A percentile compares a stretch with the other conserved stretches of the same genome.
These are phyloP conservation scores for Eriocheir sinensis DNA, from an alignment of 1,140 invertebrate genomes.

Conservation along the genomic window DNA sequence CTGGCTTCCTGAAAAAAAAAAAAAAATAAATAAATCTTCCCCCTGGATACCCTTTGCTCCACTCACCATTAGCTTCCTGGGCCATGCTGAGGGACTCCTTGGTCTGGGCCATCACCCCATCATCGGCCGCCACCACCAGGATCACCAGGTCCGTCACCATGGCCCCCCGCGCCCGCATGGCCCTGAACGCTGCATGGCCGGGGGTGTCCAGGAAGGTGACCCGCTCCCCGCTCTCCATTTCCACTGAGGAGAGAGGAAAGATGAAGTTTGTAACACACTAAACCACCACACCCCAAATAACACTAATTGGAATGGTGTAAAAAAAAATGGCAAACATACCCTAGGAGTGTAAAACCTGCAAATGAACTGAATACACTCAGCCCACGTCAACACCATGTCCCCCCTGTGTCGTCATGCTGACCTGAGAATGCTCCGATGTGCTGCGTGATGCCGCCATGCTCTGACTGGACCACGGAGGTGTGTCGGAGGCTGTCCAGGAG, in stretches of 20 bases:
- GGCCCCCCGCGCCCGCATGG: slow-evolving; percentile 96
- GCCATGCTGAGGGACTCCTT: slow-evolving; percentile 85
- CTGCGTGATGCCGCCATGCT: slow-evolving; percentile 99
- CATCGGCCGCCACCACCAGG: slow-evolving; percentile 98
- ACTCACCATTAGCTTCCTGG: slow-evolving; percentile 78
- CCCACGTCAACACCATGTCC: no score
- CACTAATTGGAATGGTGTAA: no score
- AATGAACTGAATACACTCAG: no score
- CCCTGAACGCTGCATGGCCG: slow-evolving; percentile 97
- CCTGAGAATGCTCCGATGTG: slow-evolving; percentile 99
- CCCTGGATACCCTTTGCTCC: neutral
- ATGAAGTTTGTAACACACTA: neutral
- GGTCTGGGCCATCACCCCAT: slow-evolving; percentile 99
- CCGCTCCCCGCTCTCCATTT: slow-evolving; percentile 85
- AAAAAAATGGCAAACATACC: no score
- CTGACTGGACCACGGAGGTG: slow-evolving; percentile 92
- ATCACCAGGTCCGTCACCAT: slow-evolving; percentile 97
- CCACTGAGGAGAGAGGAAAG: slow-evolving; percentile 81
- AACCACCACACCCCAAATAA: no score
- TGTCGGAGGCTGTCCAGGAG: slow-evolving; percentile 94
- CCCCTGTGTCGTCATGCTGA: slow-evolving; percentile 66
- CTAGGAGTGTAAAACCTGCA: neutral
- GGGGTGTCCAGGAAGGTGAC: slow-evolving; percentile 99
- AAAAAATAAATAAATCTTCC: neutral
- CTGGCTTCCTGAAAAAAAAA: no score